Conservation (phyloP, 2,888 invertebrate genomes). For the Schizaphis graminum region DNA sequence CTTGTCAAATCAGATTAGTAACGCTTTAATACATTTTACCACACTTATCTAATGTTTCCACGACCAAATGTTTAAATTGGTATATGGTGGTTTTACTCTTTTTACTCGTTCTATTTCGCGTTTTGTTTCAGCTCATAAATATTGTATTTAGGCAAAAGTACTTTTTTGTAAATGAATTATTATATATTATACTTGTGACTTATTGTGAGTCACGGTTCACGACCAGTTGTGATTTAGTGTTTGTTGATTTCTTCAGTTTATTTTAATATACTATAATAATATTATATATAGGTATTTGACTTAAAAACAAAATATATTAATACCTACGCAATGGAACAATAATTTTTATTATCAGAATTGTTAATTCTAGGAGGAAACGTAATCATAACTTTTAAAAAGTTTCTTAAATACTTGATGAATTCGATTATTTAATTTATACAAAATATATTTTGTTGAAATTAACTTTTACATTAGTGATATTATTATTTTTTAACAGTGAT, state of each 20-base stretch:
- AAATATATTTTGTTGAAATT: neutral
- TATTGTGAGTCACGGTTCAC: neutral
- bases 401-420: neutral
- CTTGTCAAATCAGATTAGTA: conserved; percentile 28
- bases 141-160: neutral
- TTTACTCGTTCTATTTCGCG: conserved; percentile 7
- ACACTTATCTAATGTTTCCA: conserved; percentile 10
- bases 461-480: neutral
- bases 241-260: neutral
- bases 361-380: neutral
- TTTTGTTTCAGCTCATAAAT: neutral
- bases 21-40: conserved; percentile 24
- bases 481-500: neutral
- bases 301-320: neutral
- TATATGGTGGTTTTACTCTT: conserved; percentile 18
- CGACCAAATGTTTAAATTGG: neutral
- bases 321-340: neutral
- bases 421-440: neutral
- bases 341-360: neutral
- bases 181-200: neutral
- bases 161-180: neutral
- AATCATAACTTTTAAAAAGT: neutral
- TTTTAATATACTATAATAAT: neutral
- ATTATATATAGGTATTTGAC: neutral
- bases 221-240: neutral